Conservation (phyloP, 2,797 vertebrate species). For the Sebastes wilsoni region DNA sequence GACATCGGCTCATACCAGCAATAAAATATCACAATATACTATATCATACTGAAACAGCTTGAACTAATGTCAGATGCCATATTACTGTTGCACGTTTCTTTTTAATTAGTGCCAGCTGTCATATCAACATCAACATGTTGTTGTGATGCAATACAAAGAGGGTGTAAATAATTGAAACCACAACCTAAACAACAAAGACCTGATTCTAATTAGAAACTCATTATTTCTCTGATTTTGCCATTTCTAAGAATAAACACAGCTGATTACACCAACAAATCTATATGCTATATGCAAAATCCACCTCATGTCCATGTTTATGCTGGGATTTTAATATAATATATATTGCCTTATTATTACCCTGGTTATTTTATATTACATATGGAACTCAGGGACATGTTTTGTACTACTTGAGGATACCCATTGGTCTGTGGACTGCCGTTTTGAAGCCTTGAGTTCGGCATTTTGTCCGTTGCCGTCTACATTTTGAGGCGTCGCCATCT, state of each 20-base stretch:
- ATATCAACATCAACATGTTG: not conserved
- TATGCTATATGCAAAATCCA: not conserved
- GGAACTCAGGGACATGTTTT: not conserved
- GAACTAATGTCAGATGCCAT: not conserved
- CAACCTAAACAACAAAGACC: not conserved
- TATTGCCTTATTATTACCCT: not conserved
- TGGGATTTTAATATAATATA: not conserved
- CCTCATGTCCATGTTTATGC: not conserved
- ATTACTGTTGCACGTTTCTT: too few relatives aligned
- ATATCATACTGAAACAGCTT: not conserved
- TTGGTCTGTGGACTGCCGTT: too few relatives aligned
- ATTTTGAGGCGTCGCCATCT: too few relatives aligned
- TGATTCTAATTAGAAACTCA: not conserved
- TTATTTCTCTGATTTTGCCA: not conserved
- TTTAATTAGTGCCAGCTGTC: not conserved
- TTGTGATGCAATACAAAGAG: not conserved
- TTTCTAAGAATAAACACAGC: not conserved
- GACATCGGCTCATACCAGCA: not conserved
- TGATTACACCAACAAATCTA: not conserved
- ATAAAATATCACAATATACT: not conserved
- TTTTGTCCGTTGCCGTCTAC: too few relatives aligned
- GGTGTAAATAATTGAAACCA: not conserved
- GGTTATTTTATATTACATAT: not conserved
- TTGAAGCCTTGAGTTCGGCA: too few relatives aligned
- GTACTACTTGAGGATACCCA: not conserved